Conservation (phyloP, 2,113 vertebrate genomes). For the Gallinago undulata region DNA sequence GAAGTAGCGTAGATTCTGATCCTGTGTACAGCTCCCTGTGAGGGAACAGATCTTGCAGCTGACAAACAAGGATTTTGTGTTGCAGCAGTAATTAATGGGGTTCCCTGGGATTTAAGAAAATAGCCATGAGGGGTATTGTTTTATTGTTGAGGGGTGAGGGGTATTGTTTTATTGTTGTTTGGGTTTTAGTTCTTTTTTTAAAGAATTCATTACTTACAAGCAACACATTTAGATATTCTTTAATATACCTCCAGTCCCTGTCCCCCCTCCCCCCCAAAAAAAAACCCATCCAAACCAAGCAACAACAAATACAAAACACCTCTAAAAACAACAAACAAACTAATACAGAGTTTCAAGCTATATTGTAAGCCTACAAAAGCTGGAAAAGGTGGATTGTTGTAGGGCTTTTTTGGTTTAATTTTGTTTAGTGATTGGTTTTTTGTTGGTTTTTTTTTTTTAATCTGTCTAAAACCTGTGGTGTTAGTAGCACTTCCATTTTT, state of each 20-base stretch:
- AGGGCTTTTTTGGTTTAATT: rapidly evolving
- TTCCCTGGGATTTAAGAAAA: background rate
- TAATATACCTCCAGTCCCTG: background rate
- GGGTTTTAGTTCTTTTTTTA: background rate
- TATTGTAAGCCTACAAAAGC: background rate
- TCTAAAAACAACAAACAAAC: background rate
- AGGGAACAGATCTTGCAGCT: background rate
- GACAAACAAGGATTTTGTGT: background rate
- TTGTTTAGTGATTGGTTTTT: background rate
- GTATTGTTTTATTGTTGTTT: background rate
- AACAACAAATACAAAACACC: background rate
- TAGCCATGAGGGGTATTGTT: background rate
- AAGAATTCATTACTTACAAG: background rate
- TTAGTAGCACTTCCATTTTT: background rate
- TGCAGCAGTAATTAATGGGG: background rate
- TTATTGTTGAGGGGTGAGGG: background rate
- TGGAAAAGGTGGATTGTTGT: background rate
- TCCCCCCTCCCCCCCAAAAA: background rate
- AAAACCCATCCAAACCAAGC: background rate
- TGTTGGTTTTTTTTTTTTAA: background rate
- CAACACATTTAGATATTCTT: background rate
- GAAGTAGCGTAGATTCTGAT: background rate
- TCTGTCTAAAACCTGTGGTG: background rate
- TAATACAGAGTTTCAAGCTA: rapidly evolving
- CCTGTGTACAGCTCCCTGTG: background rate